A percentile compares a stretch with the other conserved stretches of the same genome.
Conservation (phyloP, 2,888 invertebrate species). For the Pardosa pseudoannulata region DNA sequence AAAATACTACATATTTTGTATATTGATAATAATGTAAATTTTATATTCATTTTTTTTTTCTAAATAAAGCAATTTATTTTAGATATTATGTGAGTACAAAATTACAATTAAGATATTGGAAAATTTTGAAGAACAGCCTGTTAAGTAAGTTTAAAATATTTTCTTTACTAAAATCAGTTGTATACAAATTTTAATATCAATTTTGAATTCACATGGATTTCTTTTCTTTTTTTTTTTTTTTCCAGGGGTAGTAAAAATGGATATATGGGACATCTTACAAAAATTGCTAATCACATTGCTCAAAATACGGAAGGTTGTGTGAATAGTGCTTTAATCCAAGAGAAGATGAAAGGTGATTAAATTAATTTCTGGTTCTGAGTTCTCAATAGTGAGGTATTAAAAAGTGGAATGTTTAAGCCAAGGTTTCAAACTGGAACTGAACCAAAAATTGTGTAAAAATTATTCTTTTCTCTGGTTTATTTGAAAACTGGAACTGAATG, state of each 20-base stretch:
- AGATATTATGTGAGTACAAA: slow-evolving; percentile 88
- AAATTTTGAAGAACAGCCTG: slow-evolving; percentile 88
- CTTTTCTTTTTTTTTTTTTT: not conserved
- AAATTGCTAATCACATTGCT: slow-evolving; percentile 80
- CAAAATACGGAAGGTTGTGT: slow-evolving; percentile 78
- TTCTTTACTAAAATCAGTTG: not conserved
- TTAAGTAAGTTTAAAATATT: slow-evolving; percentile 82
- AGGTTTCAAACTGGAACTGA: no score
- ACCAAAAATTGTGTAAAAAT: no score
- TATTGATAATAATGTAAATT: no score
- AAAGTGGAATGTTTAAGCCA: no score
- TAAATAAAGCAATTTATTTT: not conserved
- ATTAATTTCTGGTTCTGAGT: no score
- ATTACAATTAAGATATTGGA: slow-evolving; percentile 88
- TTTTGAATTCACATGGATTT: no score
- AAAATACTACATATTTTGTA: no score
- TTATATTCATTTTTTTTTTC: no score
- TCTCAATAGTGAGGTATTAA: no score
- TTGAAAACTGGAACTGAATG: no score
- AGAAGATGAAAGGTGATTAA: slow-evolving; percentile 77
- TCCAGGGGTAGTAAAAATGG: slow-evolving; percentile 78
- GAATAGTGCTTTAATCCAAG: slow-evolving; percentile 78
- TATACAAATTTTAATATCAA: no score
- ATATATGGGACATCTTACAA: slow-evolving; percentile 83
- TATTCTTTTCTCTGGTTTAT: no score